These are phyloP conservation scores for Anoplopoma fimbria DNA, from an alignment of 2,113 vertebrate species.

Conservation along the genomic window DNA sequence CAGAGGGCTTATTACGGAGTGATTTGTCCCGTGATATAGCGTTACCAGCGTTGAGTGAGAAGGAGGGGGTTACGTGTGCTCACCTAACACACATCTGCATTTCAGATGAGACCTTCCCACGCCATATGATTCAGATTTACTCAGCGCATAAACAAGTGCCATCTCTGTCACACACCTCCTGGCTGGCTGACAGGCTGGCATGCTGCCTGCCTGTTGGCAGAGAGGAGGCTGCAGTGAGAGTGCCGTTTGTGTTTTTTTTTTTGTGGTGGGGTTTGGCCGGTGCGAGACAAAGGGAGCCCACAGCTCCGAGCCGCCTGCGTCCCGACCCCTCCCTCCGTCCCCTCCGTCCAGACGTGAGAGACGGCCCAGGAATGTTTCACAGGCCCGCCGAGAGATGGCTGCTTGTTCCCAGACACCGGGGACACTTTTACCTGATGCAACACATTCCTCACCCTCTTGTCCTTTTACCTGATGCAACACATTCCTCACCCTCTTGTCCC, in stretches of 20 bases:
- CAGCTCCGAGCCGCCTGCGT: conserved; percentile 61
- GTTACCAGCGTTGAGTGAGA: conserved; percentile 71
- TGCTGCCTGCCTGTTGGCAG: conserved; percentile 82
- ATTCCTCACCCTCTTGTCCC: conserved; percentile 62
- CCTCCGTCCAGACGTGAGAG: conserved; percentile 79
- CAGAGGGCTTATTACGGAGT: conserved; percentile 84
- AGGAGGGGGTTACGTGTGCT: conserved; percentile 8
- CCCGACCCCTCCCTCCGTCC: conserved; percentile 55
- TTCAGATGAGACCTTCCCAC: conserved; percentile 56
- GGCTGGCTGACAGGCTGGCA: conserved; percentile 54
- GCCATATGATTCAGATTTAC: conserved; percentile 49
- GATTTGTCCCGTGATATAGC: conserved; percentile 90
- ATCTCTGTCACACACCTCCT: conserved; percentile 41
- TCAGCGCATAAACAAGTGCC: conserved; percentile 46
- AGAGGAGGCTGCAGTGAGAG: conserved; percentile 67
- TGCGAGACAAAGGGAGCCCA: conserved; percentile 84
- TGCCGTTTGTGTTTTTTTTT: conserved; percentile 76
- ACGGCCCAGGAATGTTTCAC: conserved; percentile 84
- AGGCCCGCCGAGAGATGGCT: conserved; percentile 87
- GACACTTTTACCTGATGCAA: conserved; percentile 77
- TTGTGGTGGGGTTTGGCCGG: conserved; percentile 59
- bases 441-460: conserved; percentile 73
- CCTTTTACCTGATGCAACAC: conserved; percentile 74
- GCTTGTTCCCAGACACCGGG: conserved; percentile 74
- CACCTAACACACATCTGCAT: conserved; percentile 39